These are phyloP conservation scores for Idaea biselata DNA, from an alignment of 2,888 invertebrate genomes.

Conservation along the genomic window DNA sequence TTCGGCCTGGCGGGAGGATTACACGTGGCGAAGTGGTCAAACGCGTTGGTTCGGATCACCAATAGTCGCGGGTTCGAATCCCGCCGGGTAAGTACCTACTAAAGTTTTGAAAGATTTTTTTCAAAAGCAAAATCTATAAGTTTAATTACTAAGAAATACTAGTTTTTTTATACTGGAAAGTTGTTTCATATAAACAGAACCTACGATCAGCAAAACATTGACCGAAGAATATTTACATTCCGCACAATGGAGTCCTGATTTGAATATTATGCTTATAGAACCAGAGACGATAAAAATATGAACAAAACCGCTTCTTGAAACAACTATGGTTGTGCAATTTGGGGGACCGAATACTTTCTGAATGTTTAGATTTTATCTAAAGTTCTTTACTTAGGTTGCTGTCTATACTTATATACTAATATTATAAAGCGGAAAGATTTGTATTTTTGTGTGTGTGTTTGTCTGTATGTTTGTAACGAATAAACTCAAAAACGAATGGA, in stretches of 20 bases:
- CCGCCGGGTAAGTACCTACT: too few species aligned
- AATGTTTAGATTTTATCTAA: neutral
- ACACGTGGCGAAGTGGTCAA: too few species aligned
- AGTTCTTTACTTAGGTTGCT: neutral
- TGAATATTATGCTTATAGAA: constrained; percentile 72
- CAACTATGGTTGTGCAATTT: constrained; percentile 41
- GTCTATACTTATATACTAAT: neutral
- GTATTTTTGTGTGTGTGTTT: too few species aligned
- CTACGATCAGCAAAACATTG: constrained; percentile 42
- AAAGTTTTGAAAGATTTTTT: too few species aligned
- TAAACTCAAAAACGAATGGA: too few species aligned
- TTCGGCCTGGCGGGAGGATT: too few species aligned
- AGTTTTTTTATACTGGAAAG: neutral
- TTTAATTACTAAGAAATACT: too few species aligned
- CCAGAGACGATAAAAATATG: constrained; percentile 71
- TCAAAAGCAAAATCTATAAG: too few species aligned
- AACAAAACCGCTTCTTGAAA: constrained; percentile 63
- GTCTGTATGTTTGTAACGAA: too few species aligned
- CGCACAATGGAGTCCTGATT: constrained; percentile 74
- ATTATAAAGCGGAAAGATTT: too few species aligned
- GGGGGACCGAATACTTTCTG: neutral
- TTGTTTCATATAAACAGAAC: constrained; percentile 28
- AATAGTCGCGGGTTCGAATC: too few species aligned
- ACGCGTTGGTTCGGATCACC: too few species aligned
- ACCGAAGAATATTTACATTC: constrained; percentile 62